phyloP scores from a whole-genome alignment of 1,140 invertebrate species.

The Agrilus planipennis region DNA sequence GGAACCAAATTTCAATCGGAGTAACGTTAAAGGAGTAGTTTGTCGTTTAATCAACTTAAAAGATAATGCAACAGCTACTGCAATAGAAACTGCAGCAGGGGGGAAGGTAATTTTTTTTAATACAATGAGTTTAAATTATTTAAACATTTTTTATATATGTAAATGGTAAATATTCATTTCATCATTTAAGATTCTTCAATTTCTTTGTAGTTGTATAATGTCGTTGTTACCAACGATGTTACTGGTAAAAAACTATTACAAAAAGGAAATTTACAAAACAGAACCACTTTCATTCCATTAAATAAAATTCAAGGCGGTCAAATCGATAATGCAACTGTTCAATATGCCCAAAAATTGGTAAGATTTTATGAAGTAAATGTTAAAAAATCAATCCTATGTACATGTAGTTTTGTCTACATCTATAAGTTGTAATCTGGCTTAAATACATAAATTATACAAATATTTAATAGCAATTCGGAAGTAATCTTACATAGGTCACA shows the following conservation, averaged over 20 bases:
- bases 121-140: no score
- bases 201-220: slow-evolving; percentile 67
- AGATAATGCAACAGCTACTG: slow-evolving; percentile 60
- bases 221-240: slow-evolving; percentile 79
- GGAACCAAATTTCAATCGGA: slow-evolving; percentile 61
- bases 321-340: slow-evolving; percentile 49
- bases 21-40: slow-evolving; percentile 62
- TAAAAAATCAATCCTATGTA: no score
- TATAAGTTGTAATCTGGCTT: no score
- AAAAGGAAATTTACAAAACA: slow-evolving; percentile 62
- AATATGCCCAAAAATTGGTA: slow-evolving; percentile 61
- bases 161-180: no score
- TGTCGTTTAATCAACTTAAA: slow-evolving; percentile 62
- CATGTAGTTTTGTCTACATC: no score
- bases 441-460: no score
- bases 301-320: slow-evolving; percentile 67
- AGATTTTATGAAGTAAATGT: no score
- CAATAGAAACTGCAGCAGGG: slow-evolving; percentile 79
- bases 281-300: slow-evolving; percentile 83
- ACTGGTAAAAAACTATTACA: slow-evolving; percentile 77
- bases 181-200: no score
- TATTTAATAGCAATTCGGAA: no score
- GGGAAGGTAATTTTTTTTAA: slow-evolving; percentile 54
- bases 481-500: no score
- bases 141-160: no score